Evolutionary conservation across 2,797 vertebrate species (phyloP).

Genomic region (Chanos chanos): DNA sequence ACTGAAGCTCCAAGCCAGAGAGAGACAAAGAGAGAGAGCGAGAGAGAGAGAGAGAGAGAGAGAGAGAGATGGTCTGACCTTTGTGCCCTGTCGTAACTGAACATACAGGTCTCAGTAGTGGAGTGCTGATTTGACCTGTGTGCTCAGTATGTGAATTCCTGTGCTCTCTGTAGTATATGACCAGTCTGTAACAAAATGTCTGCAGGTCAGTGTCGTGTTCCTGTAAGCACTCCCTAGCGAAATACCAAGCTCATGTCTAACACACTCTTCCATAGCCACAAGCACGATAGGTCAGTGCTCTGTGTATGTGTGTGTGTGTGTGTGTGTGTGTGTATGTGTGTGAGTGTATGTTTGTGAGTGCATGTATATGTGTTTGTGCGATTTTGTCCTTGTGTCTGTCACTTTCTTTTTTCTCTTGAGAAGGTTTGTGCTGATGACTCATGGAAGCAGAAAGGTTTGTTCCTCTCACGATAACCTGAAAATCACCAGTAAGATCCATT

Average conservation of each 20-base stretch:
- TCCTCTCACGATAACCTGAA: neutral
- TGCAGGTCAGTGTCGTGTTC: slow-evolving; percentile 3
- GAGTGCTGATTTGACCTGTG: too few species aligned
- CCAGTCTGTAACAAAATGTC: too few species aligned
- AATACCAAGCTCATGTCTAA: neutral
- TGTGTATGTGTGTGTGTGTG: neutral
- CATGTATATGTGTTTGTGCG: slow-evolving; percentile 1
- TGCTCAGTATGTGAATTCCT: too few species aligned
- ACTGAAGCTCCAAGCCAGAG: too few species aligned
- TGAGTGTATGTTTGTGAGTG: neutral
- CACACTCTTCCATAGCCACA: neutral
- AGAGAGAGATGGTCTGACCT: too few species aligned
- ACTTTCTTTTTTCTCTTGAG: slow-evolving; percentile 7
- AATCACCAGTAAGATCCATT: neutral
- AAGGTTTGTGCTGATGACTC: slow-evolving; percentile 13
- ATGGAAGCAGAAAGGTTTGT: slow-evolving; percentile 9
- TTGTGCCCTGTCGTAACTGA: too few species aligned
- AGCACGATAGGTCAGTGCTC: neutral
- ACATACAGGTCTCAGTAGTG: too few species aligned
- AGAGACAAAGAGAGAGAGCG: too few species aligned
- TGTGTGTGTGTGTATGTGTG: slow-evolving; percentile 7
- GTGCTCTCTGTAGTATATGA: too few species aligned
- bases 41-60: too few species aligned
- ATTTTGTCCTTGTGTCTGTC: slow-evolving; percentile 3
- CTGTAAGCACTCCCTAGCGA: slow-evolving; percentile 14